A percentile compares a stretch with the other conserved stretches of the same genome.
Evolutionary conservation across 2,797 vertebrate species (phyloP).

Genomic region (Poecilia gillii): DNA sequence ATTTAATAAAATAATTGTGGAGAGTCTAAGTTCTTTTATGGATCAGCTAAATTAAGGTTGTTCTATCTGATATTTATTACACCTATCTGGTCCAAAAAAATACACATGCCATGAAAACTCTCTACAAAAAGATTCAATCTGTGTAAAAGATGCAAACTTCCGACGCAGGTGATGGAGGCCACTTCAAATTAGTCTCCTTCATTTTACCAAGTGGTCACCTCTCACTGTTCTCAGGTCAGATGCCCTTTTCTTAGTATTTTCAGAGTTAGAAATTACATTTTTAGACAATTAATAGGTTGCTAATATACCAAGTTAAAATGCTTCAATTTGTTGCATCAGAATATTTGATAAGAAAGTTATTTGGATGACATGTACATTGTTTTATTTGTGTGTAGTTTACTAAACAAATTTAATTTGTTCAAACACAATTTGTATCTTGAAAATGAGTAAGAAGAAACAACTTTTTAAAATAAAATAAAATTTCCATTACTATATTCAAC

Average conservation of each 20-base stretch:
- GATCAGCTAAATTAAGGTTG: background rate
- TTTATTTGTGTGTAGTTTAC: background rate
- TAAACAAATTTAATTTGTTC: background rate
- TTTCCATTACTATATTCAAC: background rate
- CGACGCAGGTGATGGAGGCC: background rate
- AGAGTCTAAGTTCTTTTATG: background rate
- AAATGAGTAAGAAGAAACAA: background rate
- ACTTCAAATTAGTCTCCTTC: background rate
- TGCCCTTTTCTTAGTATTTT: background rate
- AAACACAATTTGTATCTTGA: background rate
- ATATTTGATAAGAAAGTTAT: background rate
- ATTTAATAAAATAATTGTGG: background rate
- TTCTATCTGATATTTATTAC: background rate
- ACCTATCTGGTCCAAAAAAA: background rate
- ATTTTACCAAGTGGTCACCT: background rate
- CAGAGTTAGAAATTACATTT: background rate
- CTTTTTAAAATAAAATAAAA: background rate
- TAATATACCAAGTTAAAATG: background rate
- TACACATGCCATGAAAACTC: background rate
- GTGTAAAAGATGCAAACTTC: background rate
- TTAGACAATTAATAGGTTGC: background rate
- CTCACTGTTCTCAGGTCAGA: background rate
- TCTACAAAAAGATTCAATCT: background rate
- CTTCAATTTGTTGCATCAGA: background rate
- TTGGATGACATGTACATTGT: background rate